Evolutionary conservation across 2,797 vertebrate genomes (phyloP).

Genomic region (Rhynchotus rufescens): DNA sequence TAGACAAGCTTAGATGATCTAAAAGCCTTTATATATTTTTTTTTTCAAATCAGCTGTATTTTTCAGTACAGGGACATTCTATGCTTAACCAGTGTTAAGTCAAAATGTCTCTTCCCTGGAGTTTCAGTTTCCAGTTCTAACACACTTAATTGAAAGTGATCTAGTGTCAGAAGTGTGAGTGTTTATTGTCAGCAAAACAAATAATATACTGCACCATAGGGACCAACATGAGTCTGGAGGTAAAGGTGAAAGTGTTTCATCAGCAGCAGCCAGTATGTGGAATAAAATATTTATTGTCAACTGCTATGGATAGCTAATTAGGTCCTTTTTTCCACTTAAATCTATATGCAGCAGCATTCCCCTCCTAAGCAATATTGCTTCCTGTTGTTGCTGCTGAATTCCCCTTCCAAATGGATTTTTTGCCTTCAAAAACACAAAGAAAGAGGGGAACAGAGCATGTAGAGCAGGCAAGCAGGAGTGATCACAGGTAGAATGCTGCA

Average conservation of each 20-base stretch:
- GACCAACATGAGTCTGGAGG: conserved; percentile 12
- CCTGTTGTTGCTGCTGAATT: background rate
- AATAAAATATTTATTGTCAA: conserved; percentile 56
- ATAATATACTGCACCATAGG: conserved; percentile 12
- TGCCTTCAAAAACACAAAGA: background rate
- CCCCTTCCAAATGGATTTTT: background rate
- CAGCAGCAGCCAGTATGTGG: background rate
- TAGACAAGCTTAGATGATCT: background rate
- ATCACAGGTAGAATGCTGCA: background rate
- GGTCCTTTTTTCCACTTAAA: background rate
- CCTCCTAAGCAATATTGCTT: background rate
- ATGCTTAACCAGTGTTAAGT: conserved; percentile 40
- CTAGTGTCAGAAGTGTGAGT: conserved; percentile 61
- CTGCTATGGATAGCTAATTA: background rate
- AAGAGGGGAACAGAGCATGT: background rate
- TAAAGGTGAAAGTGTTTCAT: conserved; percentile 36
- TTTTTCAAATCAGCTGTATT: background rate
- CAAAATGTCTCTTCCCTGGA: conserved; percentile 52
- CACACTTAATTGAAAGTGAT: conserved; percentile 74
- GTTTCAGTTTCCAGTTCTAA: conserved; percentile 56
- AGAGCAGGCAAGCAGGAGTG: fast-evolving
- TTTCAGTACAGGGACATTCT: conserved; percentile 3
- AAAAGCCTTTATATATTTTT: conserved; percentile 6
- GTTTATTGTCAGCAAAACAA: conserved; percentile 73
- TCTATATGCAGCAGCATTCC: background rate